Percentiles rank a stretch among this genome's conserved stretches.
Conservation (phyloP, 2,888 invertebrate species). For the Alentia gelatinosa region DNA sequence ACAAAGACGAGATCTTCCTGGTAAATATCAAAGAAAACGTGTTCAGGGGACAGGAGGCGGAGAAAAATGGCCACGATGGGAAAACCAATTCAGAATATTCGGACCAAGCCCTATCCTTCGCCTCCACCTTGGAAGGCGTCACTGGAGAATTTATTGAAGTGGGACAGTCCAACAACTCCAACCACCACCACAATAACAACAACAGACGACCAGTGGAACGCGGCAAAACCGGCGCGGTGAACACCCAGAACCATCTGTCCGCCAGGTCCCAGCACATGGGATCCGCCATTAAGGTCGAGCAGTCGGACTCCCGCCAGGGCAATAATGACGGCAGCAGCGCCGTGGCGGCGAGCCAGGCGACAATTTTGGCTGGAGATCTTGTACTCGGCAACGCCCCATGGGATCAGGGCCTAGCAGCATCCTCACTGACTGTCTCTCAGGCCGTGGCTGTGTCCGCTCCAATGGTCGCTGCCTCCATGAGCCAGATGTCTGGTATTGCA, state of each 20-base stretch:
- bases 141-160: constrained; percentile 41
- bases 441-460: constrained; percentile 20
- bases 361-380: not conserved
- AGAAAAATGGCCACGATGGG: not conserved
- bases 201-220: not conserved
- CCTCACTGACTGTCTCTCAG: not conserved
- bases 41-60: not conserved
- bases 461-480: constrained; percentile 12
- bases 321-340: not conserved
- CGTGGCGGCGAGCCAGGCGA: not conserved
- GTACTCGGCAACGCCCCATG: not conserved
- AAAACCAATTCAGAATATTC: not conserved
- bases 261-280: not conserved
- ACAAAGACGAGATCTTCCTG: constrained; percentile 64
- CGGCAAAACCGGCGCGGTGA: not conserved
- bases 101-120: not conserved
- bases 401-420: not conserved
- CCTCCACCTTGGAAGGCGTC: not conserved
- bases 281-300: not conserved
- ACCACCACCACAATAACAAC: not conserved
- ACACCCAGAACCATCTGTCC: not conserved
- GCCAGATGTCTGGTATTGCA: constrained; percentile 40
- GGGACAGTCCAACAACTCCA: not conserved
- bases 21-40: constrained; percentile 63
- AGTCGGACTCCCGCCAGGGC: not conserved